Percentiles rank a stretch among this genome's conserved stretches.
phyloP scores from a whole-genome alignment of 2,888 invertebrate genomes.

The Mesoligia furuncula region DNA sequence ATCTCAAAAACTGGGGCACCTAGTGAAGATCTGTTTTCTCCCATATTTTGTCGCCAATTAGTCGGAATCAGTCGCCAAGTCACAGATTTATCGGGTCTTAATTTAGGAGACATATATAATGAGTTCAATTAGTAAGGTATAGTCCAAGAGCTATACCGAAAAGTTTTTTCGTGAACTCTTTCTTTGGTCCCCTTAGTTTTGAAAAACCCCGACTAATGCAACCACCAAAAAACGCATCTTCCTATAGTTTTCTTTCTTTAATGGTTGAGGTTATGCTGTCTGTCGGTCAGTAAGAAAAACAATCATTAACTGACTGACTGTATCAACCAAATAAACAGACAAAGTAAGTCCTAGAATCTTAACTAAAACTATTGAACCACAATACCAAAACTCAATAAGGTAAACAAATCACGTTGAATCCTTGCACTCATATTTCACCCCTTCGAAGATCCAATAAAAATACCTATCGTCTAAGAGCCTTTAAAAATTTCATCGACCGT shows the following conservation, averaged over 20 bases:
- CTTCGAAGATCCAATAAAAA: conserved; percentile 76
- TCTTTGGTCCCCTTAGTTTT: neutral
- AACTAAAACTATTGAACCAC: neutral
- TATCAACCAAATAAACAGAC: too few species aligned
- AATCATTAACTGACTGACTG: neutral
- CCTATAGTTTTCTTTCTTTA: neutral
- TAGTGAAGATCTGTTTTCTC: too few species aligned
- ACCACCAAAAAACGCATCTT: neutral
- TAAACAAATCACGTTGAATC: conserved; percentile 54
- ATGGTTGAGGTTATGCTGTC: neutral
- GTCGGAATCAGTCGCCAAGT: too few species aligned
- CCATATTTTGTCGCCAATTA: too few species aligned
- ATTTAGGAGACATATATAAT: too few species aligned
- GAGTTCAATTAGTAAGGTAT: too few species aligned
- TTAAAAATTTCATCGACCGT: conserved; percentile 83
- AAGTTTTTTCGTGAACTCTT: too few species aligned
- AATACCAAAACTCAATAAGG: conserved; percentile 12
- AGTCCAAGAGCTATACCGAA: too few species aligned
- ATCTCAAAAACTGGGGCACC: too few species aligned
- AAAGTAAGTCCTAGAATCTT: neutral
- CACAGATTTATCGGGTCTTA: too few species aligned
- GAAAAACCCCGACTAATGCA: neutral
- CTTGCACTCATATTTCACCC: conserved; percentile 59
- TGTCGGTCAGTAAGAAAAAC: neutral
- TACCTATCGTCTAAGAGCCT: conserved; percentile 77